Base-by-base conservation (phyloP, 2,888 invertebrate species). In the Diogma glabrata region DNA sequence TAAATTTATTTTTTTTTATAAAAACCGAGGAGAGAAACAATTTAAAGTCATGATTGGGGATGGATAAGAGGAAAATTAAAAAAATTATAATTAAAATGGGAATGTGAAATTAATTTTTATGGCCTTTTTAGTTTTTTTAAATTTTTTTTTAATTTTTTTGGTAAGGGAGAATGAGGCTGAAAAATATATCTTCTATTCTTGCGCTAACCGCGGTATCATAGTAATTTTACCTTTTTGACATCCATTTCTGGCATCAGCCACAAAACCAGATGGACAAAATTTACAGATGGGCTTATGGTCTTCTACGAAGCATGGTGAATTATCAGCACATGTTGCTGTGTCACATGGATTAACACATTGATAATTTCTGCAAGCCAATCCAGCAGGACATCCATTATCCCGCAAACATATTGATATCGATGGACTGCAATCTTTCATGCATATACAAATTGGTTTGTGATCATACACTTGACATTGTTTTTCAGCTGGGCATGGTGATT, bases 261-360 rank as follows among this genome's bases (percentile, higher is more conserved):
- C 84, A 79, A 86, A 92, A 77, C 91, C 93, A 73, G 81, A 80
- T 67, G 92, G 90, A 78, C 93, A 93, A 81, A 88, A 90, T 82
- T 90, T 89, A 86, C 93, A 93, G 72, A 87, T 84, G 62, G 92
- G 87, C 75, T 86, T 88, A 77, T 93, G 93, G 73, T 91, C 88
- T 80, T 91, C 89, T 64, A 91, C 91, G 74, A 84, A 85, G 77
- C 93, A 93, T 64, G 92, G 91, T 60, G 88, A 84, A 67, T 82
- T 81, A 62, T 79, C 78, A 63, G 87, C 85, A 73, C 91, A 91
- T 71, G 84, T 85, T 65, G 85, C 84, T 66, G 82, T 82, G 69
- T 78, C 78, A 74, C 92, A 92, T 60, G 92, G 92, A 74, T 92
- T 87, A 74, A 88, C 81, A 71, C 92, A 92, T 74, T 87, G 82